Base-by-base conservation (phyloP, 1,140 invertebrate species). In the Heterodera schachtii region DNA sequence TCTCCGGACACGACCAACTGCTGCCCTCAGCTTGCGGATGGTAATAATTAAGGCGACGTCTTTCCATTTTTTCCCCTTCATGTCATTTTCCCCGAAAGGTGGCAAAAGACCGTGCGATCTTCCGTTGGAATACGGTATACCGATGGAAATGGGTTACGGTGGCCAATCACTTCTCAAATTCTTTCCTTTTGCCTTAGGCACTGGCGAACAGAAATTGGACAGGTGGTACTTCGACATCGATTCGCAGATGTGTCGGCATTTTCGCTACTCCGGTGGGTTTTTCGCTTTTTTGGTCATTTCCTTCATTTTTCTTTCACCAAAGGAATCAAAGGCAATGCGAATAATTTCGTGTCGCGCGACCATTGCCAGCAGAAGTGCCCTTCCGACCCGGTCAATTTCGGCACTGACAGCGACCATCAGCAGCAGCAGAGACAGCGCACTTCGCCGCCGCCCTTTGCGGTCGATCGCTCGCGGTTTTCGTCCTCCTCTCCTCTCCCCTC, bases 301-400 rank as follows among this genome's bases (percentile, higher is more conserved):
- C 31, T 31, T 31, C 46, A 6, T 43, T 66, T 78, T 78, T 21
- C 31, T 31, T 31, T 31, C 31, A 49, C 7, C 31, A 43, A n/a
- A 81, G 87, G 88, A 76, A 79, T 84, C 44, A 82, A 82, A 57
- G 88, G 87, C 67, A 95, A 95, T 88, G 91, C 92, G 67, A 95
- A 95, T 88, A 95, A 95, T 89, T 97, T 95, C 92, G 92, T 93
- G 90, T 97, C 96, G 90, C 78, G 85, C 78, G 77, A 86, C 67
- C 60, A 57, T 19, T 85, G 84, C 69, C 84, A 81, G 44, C 52
- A 84, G 49, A 46, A 46, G 19, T 87, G 75, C 86, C 52, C 31
- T 31, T 31, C 79, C 69, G 78, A 66, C 70, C 19, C 41, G 9
- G n/a, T 2, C 49, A 31, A 80, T 64, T 64, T 64, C 16, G 57